phyloP scores from a whole-genome alignment of 2,113 vertebrate species.

The Acanthochromis polyacanthus region DNA sequence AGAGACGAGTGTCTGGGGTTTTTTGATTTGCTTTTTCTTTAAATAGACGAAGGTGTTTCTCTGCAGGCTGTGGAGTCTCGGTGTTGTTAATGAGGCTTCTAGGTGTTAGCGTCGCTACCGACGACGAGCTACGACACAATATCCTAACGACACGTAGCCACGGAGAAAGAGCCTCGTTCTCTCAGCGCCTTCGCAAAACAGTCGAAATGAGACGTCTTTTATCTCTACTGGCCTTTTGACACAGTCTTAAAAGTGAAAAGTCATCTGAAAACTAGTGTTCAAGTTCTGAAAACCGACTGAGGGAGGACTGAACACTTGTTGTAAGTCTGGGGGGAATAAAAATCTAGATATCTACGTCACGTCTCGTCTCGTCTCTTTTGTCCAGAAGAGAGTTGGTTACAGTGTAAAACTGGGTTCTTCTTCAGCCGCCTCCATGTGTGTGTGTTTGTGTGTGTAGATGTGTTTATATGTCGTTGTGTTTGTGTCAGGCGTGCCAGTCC shows the following conservation, averaged over 20 bases:
- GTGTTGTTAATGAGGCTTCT: no score
- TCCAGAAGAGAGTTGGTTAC: conserved; percentile 57
- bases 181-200: not conserved
- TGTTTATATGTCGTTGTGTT: not conserved
- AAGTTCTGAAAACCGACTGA: conserved; percentile 28
- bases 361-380: not conserved
- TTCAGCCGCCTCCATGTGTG: conserved; percentile 26
- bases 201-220: not conserved
- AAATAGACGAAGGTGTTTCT: conserved; percentile 3
- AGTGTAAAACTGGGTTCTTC: conserved; percentile 76
- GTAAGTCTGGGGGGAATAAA: conserved; percentile 40
- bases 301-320: not conserved
- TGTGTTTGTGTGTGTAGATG: not conserved
- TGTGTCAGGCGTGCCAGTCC: conserved; percentile 56
- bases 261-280: conserved; percentile 23
- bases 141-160: conserved; percentile 23
- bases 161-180: not conserved
- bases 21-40: not conserved
- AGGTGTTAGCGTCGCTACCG: conserved; percentile 1
- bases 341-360: conserved; percentile 65
- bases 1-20: not conserved
- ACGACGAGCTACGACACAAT: conserved; percentile 37
- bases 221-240: conserved; percentile 54
- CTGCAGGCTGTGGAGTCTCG: not conserved
- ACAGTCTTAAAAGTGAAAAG: no score